phyloP scores from a whole-genome alignment of 2,888 invertebrate species.

The Euzophera pinguis region DNA sequence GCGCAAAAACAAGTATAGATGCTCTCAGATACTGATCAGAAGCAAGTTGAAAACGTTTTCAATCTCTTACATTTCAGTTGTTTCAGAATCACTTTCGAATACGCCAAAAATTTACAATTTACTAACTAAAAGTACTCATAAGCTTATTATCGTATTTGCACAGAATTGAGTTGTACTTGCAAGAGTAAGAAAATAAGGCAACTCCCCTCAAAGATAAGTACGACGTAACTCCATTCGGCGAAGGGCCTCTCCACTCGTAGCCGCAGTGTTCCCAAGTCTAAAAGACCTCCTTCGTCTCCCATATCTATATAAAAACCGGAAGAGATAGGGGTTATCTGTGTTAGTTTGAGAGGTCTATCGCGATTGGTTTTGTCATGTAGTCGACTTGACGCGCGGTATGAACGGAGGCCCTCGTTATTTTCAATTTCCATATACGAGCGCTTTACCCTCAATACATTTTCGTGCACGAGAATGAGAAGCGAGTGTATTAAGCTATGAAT shows the following conservation, averaged over 20 bases:
- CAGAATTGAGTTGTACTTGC: constrained; percentile 61
- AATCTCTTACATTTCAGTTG: too few relatives aligned
- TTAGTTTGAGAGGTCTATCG: constrained; percentile 54
- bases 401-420: constrained; percentile 77
- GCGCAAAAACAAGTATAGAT: too few relatives aligned
- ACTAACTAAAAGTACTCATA: constrained; percentile 41
- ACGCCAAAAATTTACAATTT: constrained; percentile 18
- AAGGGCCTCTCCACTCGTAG: constrained; percentile 72
- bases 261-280: constrained; percentile 60
- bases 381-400: constrained; percentile 71
- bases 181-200: constrained; percentile 72
- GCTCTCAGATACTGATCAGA: too few relatives aligned
- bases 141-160: constrained; percentile 55
- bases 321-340: constrained; percentile 55
- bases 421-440: constrained; percentile 77
- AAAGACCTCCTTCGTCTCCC: constrained; percentile 50
- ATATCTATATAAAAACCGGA: constrained; percentile 52
- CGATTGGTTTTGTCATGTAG: constrained; percentile 58
- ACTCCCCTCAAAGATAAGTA: constrained; percentile 76
- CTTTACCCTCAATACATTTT: constrained; percentile 63
- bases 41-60: too few relatives aligned
- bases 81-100: too few relatives aligned
- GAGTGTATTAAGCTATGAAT: constrained; percentile 75
- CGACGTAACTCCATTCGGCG: constrained; percentile 76
- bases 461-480: constrained; percentile 63